Evolutionary conservation across 2,888 invertebrate genomes (phyloP).

Genomic region (Meta bourneti): DNA sequence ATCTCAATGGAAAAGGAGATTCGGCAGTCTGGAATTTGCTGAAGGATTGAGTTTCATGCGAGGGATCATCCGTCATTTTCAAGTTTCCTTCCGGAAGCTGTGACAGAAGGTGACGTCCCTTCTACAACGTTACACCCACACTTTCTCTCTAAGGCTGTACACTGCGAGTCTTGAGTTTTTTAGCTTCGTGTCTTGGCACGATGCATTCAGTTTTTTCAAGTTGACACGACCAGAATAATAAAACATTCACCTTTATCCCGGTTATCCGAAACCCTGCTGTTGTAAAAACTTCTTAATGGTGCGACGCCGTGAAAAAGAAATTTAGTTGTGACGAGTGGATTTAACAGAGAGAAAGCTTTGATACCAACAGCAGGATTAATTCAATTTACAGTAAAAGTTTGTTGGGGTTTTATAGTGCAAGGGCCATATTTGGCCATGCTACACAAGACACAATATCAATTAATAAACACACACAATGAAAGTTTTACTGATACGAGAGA

Average conservation of each 20-base stretch:
- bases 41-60: slow-evolving; percentile 15
- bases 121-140: slow-evolving; percentile 16
- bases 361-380: too few relatives aligned
- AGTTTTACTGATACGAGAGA: too few relatives aligned
- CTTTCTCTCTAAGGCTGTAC: background rate
- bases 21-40: background rate
- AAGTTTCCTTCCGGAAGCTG: slow-evolving; percentile 31
- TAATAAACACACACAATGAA: too few relatives aligned
- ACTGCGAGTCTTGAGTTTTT: background rate
- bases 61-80: slow-evolving; percentile 37
- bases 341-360: too few relatives aligned
- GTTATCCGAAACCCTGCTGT: background rate
- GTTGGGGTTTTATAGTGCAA: too few relatives aligned
- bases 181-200: background rate
- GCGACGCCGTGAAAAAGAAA: too few relatives aligned
- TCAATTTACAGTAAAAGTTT: too few relatives aligned
- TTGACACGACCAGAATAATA: background rate
- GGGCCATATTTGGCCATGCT: too few relatives aligned
- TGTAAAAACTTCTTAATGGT: background rate
- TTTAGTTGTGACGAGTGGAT: too few relatives aligned
- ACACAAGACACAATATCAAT: too few relatives aligned
- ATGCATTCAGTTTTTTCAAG: slow-evolving; percentile 8
- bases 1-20: background rate
- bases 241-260: background rate
- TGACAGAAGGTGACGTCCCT: slow-evolving; percentile 15